Evolutionary conservation across 2,888 invertebrate genomes (phyloP).

Genomic region (Noctua janthina): DNA sequence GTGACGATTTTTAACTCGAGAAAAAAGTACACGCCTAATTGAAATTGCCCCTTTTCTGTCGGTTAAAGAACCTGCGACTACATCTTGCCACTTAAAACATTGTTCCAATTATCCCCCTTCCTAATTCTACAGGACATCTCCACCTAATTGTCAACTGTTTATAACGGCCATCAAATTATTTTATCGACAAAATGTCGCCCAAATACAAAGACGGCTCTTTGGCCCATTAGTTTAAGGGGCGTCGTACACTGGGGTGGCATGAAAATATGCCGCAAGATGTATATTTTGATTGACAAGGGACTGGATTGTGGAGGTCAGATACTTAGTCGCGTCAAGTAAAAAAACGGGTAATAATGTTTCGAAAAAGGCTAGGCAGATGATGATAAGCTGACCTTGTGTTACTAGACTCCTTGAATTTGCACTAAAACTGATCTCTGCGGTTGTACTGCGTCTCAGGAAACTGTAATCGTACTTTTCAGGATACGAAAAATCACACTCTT

Average conservation of each 20-base stretch:
- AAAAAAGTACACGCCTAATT: neutral
- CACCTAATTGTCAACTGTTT: conserved; percentile 62
- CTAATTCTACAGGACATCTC: conserved; percentile 15
- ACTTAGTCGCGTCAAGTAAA: too few species aligned
- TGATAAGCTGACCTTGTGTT: neutral
- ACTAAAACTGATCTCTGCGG: too few species aligned
- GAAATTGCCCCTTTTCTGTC: neutral
- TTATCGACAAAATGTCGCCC: conserved; percentile 55
- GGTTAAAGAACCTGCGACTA: neutral
- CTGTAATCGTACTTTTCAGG: too few species aligned
- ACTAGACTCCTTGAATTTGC: neutral
- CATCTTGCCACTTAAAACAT: neutral
- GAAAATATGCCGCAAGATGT: neutral
- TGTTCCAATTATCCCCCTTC: neutral
- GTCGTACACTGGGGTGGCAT: conserved; percentile 11
- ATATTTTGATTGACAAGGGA: neutral
- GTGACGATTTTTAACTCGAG: neutral
- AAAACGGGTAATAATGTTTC: neutral
- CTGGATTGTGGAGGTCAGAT: neutral
- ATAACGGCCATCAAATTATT: conserved; percentile 63
- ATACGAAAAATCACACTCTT: too few species aligned
- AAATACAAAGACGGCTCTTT: conserved; percentile 30
- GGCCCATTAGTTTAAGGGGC: conserved; percentile 29
- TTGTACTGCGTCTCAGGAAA: too few species aligned
- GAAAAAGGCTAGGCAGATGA: neutral